Percentiles rank a stretch among this genome's conserved stretches.
Conservation (phyloP, 2,888 invertebrate genomes). For the Sericinus montela region DNA sequence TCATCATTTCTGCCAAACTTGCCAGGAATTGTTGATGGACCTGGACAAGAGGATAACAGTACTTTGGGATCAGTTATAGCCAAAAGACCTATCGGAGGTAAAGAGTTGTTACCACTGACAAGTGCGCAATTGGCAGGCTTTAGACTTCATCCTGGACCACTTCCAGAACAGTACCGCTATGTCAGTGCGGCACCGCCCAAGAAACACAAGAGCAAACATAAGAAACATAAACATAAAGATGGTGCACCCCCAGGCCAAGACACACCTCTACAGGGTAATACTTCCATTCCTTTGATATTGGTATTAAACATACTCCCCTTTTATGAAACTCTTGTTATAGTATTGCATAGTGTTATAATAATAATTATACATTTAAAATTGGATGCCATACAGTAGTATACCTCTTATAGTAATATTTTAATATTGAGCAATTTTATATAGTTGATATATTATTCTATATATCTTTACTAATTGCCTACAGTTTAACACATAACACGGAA, state of each 20-base stretch:
- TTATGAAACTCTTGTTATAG: too few relatives aligned
- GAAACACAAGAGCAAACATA: slow-evolving; percentile 97
- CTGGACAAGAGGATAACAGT: slow-evolving; percentile 91
- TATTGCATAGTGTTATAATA: too few relatives aligned
- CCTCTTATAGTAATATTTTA: too few relatives aligned
- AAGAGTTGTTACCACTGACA: slow-evolving; percentile 90
- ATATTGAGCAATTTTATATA: too few relatives aligned
- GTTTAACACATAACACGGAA: too few relatives aligned
- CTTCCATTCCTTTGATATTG: not conserved
- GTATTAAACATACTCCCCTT: too few relatives aligned
- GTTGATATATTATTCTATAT: too few relatives aligned
- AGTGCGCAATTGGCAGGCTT: slow-evolving; percentile 95
- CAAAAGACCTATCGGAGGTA: slow-evolving; percentile 94
- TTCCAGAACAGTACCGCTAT: slow-evolving; percentile 97
- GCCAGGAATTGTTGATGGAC: slow-evolving; percentile 96
- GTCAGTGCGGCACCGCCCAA: slow-evolving; percentile 94
- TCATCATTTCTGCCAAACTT: slow-evolving; percentile 97
- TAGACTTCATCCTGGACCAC: slow-evolving; percentile 95
- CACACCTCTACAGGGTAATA: slow-evolving; percentile 83
- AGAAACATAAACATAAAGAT: slow-evolving; percentile 95
- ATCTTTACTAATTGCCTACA: too few relatives aligned
- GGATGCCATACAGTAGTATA: too few relatives aligned
- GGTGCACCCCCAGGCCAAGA: slow-evolving; percentile 89
- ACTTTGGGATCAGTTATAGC: slow-evolving; percentile 96
- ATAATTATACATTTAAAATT: too few relatives aligned